These are phyloP conservation scores for Dendrocincla tyrannina DNA, from an alignment of 2,797 vertebrate genomes.

Conservation along the genomic window DNA sequence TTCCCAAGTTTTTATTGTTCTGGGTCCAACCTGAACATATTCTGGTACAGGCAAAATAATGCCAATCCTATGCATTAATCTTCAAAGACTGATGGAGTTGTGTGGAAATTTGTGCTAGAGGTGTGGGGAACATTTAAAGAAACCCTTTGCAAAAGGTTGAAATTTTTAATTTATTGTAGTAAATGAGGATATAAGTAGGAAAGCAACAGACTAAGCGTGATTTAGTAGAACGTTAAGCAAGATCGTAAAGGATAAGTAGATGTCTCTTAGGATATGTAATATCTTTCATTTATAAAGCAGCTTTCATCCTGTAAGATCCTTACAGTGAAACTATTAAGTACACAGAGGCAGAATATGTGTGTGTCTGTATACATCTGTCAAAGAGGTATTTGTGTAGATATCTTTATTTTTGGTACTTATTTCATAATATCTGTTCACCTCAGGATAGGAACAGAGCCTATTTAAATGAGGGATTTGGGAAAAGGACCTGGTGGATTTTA, in stretches of 20 bases:
- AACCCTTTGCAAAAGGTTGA: background rate
- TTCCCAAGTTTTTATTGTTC: background rate
- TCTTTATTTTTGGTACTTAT: background rate
- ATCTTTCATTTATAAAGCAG: slow-evolving; percentile 21
- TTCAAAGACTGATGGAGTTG: background rate
- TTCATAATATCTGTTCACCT: background rate
- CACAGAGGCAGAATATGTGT: background rate
- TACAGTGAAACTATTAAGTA: background rate
- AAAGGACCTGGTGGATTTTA: background rate
- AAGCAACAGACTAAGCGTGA: slow-evolving; percentile 43
- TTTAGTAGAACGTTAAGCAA: slow-evolving; percentile 46
- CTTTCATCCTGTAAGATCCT: slow-evolving; percentile 1
- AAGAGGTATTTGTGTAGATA: background rate
- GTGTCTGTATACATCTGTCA: background rate
- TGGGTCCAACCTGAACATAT: slow-evolving; percentile 26
- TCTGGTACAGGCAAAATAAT: background rate
- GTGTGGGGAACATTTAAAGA: background rate
- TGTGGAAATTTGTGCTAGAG: background rate
- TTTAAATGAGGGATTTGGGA: background rate
- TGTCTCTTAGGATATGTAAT: slow-evolving; percentile 33
- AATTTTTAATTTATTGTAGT: slow-evolving; percentile 11
- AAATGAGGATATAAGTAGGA: slow-evolving; percentile 31
- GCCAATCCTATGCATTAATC: background rate
- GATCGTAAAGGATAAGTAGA: slow-evolving; percentile 57
- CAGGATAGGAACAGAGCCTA: background rate